Base-by-base conservation (phyloP, 2,888 invertebrate genomes). In the Alcis repandata region DNA sequence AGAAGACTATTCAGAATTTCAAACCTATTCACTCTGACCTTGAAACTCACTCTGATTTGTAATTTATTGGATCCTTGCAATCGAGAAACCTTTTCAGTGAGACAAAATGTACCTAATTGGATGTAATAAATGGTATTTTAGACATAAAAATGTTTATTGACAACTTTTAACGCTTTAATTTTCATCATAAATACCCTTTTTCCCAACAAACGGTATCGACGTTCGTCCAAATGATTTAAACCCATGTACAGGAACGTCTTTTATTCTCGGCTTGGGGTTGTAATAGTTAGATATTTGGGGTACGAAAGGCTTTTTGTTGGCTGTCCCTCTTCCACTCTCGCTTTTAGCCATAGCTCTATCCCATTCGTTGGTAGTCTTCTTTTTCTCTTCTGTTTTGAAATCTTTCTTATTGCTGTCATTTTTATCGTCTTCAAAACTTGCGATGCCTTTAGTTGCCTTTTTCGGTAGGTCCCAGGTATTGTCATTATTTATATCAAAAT, bases 161-260 rank as follows among this genome's bases (percentile, higher is more conserved):
- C 6, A 4, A 4, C 9, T n/a, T 13, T 1, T 10, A 51, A 19
- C 7, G 10, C 0, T 52, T 43, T 67, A 58, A 63, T 73, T 67
- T 38, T 77, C 76, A 6, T 73, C 79, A 60, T 80, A 79, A 46
- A 80, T 74, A 11, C 75, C 71, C 11, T 73, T 76, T 33, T 74
- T 79, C 0, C 79, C 78, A 1, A 74, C 67, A 51, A 73, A 74
- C 0, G 79, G 80, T 43, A 79, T 80, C 0, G 79, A 75, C 0
- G 79, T 80, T n/a, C 79, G 70, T 0, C 77, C 77, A 9, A 68
- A 74, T 0, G 67, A 27, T 0, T 51, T 51, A n/a, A 49, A 48
- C 1, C 48, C 41, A 0, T 8, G 2, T 9, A 43, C 11, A 2
- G 33, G 59, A 9, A 2, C 2, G 15, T 59, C 64, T 17, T 63